These are phyloP conservation scores for Calephelis perditalis DNA, from an alignment of 2,888 invertebrate genomes.

Conservation along the genomic window DNA sequence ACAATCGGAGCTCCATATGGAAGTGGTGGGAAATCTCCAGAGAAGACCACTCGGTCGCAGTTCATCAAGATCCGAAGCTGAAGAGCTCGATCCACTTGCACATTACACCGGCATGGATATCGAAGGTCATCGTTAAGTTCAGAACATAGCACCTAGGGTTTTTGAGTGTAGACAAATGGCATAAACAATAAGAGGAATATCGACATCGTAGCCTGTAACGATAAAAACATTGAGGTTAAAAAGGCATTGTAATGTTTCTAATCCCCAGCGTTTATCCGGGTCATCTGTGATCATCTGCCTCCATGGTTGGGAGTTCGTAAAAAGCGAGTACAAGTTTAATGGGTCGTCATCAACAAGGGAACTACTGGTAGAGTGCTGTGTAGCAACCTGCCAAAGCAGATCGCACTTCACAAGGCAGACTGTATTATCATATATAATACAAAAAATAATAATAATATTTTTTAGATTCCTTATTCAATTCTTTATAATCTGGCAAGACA, in stretches of 20 bases:
- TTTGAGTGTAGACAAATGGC: constrained; percentile 47
- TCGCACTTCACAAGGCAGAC: constrained; percentile 2
- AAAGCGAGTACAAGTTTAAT: too few relatives aligned
- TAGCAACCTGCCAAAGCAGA: too few relatives aligned
- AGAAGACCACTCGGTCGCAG: constrained; percentile 90
- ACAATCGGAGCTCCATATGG: constrained; percentile 89
- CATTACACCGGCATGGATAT: constrained; percentile 82
- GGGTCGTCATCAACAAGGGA: too few relatives aligned
- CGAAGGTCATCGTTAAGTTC: constrained; percentile 87
- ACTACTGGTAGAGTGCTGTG: too few relatives aligned
- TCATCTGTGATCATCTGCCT: too few relatives aligned
- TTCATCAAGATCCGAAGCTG: constrained; percentile 82
- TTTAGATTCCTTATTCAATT: constrained; percentile 5
- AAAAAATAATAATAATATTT: neutral
- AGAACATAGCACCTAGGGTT: constrained; percentile 84
- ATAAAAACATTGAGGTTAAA: constrained; percentile 18
- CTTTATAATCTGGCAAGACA: constrained; percentile 3
- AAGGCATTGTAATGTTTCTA: too few relatives aligned
- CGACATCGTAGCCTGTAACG: constrained; percentile 52
- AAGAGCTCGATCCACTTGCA: constrained; percentile 69
- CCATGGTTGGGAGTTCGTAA: too few relatives aligned
- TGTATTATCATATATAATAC: constrained; percentile 4
- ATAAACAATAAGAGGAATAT: constrained; percentile 49
- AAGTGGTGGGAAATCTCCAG: constrained; percentile 85
- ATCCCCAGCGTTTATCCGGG: too few relatives aligned